Evolutionary conservation across 2,888 invertebrate species (phyloP), one percentile per base, ranked within the genome.

Genomic region (Tipula lateralis): DNA sequence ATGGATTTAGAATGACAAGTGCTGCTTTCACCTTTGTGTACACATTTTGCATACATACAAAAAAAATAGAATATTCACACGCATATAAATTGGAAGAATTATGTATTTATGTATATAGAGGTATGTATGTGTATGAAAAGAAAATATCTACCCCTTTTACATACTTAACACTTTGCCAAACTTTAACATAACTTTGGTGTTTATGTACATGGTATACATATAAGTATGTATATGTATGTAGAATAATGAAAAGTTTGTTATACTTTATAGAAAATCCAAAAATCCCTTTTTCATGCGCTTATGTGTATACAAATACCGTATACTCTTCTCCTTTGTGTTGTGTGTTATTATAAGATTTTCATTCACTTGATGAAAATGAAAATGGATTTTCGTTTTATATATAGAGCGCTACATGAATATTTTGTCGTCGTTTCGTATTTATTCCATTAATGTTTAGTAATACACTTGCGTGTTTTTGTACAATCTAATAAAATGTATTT

Each of bases 351-450:
- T 19, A 66, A 66, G 66, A 66, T 66, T 66, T 66, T 66, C 19
- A 66, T 66, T 66, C 66, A 66, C 66, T 66, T 50, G 44, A 50
- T 50, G 66, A 66, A 66, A 66, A 66, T 24, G 66, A 24, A 66
- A 66, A 66, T 66, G 66, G 19, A 66, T 66, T 66, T 24, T 4
- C 9, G 7, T 66, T 66, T 66, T 66, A n/a, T n/a, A 44, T 44
- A 44, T 3, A n/a, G n/a, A 13, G 24, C 66, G 66, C 66, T 66
- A 66, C 24, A 66, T 66, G 24, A 19, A 24, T 66, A 66, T 66
- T 66, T 66, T 66, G 66, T 66, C 66, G 66, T 66, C 9, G 24
- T 66, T 24, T 66, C 66, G 2, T 12, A 66, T 66, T 66, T 66
- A 66, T 66, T 66, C 66, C 66, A 66, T 66, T 66, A 66, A 24